Conservation (phyloP, 2,113 vertebrate genomes). For the Ciconia maguari region DNA sequence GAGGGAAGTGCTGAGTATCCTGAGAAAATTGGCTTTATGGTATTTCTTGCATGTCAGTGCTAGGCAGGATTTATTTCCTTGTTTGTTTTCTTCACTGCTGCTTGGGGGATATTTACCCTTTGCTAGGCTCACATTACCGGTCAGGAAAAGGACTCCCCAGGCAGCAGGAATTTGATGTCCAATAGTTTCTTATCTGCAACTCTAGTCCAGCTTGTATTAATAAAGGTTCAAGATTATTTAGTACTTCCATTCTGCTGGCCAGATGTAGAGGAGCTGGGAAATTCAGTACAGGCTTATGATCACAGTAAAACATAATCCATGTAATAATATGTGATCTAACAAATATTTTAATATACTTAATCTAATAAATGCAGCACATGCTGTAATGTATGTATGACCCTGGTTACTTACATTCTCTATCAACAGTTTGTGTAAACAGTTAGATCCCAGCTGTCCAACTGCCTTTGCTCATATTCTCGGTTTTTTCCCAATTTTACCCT, state of each 20-base stretch:
- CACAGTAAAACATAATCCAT: neutral
- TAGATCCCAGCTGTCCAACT: neutral
- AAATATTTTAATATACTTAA: neutral
- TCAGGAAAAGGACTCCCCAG: neutral
- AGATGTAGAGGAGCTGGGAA: neutral
- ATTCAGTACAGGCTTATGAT: neutral
- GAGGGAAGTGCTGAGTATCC: neutral
- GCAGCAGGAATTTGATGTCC: neutral
- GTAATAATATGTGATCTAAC: neutral
- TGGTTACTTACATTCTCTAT: neutral
- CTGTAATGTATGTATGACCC: neutral
- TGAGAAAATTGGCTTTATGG: neutral
- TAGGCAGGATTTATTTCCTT: constrained; percentile 31
- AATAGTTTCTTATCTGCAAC: neutral
- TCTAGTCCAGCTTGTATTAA: neutral
- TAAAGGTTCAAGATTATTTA: constrained; percentile 5
- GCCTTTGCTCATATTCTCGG: neutral
- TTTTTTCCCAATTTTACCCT: neutral
- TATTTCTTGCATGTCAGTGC: neutral
- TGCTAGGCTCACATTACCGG: neutral
- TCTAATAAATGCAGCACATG: neutral
- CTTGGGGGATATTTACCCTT: neutral
- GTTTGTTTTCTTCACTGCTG: constrained; percentile 2
- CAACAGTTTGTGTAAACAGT: neutral
- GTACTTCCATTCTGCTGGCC: neutral